phyloP scores from a whole-genome alignment of 2,888 invertebrate species.

The Empis stercorea region DNA sequence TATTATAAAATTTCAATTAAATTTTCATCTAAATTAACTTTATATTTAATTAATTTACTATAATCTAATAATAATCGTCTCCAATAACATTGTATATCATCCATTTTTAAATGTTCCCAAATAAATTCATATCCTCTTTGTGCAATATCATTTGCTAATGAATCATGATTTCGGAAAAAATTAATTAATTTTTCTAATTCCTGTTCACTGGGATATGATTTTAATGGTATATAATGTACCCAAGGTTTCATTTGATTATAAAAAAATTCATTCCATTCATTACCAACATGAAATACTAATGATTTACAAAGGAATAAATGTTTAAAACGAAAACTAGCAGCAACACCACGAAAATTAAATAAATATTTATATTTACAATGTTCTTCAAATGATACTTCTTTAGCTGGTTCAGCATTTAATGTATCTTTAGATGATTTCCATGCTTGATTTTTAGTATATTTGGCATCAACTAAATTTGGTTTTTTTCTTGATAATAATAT shows the following conservation, averaged over 20 bases:
- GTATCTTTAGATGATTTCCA: slow-evolving; percentile 96
- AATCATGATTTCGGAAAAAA: slow-evolving; percentile 66
- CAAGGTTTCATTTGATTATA: slow-evolving; percentile 83
- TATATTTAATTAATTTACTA: slow-evolving; percentile 55
- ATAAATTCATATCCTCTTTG: slow-evolving; percentile 70
- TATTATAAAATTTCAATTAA: slow-evolving; percentile 39
- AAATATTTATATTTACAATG: slow-evolving; percentile 90
- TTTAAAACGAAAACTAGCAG: slow-evolving; percentile 93
- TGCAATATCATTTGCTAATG: slow-evolving; percentile 63
- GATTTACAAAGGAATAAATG: slow-evolving; percentile 89
- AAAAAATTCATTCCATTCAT: slow-evolving; percentile 92
- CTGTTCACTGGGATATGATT: slow-evolving; percentile 48
- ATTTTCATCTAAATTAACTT: slow-evolving; percentile 44
- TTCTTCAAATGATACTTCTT: slow-evolving; percentile 76
- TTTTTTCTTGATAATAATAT: slow-evolving; percentile 63
- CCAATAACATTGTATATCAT: slow-evolving; percentile 84
- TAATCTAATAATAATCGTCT: slow-evolving; percentile 59
- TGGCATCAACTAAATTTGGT: slow-evolving; percentile 74
- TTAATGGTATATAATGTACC: slow-evolving; percentile 89
- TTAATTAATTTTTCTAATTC: slow-evolving; percentile 59
- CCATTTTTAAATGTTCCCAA: slow-evolving; percentile 67
- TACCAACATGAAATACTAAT: slow-evolving; percentile 84
- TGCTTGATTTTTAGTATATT: slow-evolving; percentile 96
- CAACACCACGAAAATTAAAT: slow-evolving; percentile 93
- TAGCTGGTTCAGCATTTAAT: slow-evolving; percentile 65